A percentile compares a stretch with the other conserved stretches of the same genome.
These are phyloP conservation scores for Carterocephalus palaemon DNA, from an alignment of 2,888 invertebrate genomes.

Conservation along the genomic window DNA sequence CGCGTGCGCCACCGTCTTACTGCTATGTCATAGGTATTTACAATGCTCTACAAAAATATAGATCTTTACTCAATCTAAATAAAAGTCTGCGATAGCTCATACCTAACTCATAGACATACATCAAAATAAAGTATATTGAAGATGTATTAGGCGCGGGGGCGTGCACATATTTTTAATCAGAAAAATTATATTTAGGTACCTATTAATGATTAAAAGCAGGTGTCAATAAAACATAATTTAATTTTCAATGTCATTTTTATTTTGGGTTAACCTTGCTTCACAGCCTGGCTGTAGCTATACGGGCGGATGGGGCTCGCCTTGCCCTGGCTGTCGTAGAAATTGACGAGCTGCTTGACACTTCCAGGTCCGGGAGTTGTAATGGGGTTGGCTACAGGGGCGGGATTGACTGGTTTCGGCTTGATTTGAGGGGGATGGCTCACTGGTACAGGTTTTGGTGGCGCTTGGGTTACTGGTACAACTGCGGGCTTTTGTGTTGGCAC, in stretches of 20 bases:
- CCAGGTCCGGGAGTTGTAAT: conserved; percentile 66
- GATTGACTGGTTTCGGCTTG: conserved; percentile 54
- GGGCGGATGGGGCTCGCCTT: conserved; percentile 65
- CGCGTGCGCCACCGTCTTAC: too few relatives aligned
- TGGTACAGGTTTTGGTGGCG: conserved; percentile 28
- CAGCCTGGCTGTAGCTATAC: conserved; percentile 67
- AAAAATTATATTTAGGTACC: too few relatives aligned
- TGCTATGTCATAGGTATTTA: too few relatives aligned
- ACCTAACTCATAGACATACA: too few relatives aligned
- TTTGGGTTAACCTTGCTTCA: conserved; percentile 59
- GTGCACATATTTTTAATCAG: too few relatives aligned
- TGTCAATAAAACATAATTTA: not conserved
- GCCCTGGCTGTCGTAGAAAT: conserved; percentile 65
- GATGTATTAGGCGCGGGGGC: not conserved
- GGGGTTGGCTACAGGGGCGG: conserved; percentile 45
- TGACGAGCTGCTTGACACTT: conserved; percentile 60
- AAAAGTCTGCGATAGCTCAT: too few relatives aligned
- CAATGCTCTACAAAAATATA: too few relatives aligned
- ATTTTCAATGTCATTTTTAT: not conserved
- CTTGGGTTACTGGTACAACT: conserved; percentile 21
- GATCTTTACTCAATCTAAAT: too few relatives aligned
- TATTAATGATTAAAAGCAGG: not conserved
- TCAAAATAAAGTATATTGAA: conserved; percentile 4
- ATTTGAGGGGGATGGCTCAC: conserved; percentile 40
- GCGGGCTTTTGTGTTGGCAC: conserved; percentile 32